These are phyloP conservation scores for Archips crataeganus DNA, from an alignment of 2,888 invertebrate genomes.

Conservation along the genomic window DNA sequence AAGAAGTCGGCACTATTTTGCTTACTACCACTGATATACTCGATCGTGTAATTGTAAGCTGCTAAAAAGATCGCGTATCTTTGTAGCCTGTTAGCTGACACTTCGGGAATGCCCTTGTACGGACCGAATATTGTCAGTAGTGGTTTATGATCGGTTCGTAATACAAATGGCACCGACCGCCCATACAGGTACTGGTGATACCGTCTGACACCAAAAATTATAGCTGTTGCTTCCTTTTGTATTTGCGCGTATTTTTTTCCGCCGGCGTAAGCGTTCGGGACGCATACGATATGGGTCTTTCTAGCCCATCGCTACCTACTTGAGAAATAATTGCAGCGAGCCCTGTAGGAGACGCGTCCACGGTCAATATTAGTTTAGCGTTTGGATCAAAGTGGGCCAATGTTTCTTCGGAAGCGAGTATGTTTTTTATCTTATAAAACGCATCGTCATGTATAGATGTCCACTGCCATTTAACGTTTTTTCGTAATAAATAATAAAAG, in stretches of 20 bases:
- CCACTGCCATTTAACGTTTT: slow-evolving; percentile 43
- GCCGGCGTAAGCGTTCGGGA: neutral
- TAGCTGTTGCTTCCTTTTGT: slow-evolving; percentile 1
- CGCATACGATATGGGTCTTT: slow-evolving; percentile 11
- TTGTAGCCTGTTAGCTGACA: slow-evolving; percentile 28
- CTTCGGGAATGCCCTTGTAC: slow-evolving; percentile 37
- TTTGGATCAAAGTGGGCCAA: slow-evolving; percentile 24
- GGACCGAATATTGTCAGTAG: slow-evolving; percentile 9
- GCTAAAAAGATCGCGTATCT: slow-evolving; percentile 37
- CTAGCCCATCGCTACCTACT: slow-evolving; percentile 30
- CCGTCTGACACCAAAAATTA: neutral
- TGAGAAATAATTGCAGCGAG: slow-evolving; percentile 42
- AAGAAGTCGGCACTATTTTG: slow-evolving; percentile 44
- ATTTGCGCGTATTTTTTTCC: slow-evolving; percentile 9
- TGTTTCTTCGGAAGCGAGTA: slow-evolving; percentile 26
- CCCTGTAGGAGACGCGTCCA: slow-evolving; percentile 24
- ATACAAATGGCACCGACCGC: neutral
- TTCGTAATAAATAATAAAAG: slow-evolving; percentile 42
- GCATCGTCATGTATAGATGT: slow-evolving; percentile 20
- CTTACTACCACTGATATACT: slow-evolving; percentile 41
- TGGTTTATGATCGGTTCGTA: slow-evolving; percentile 6
- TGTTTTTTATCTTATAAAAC: slow-evolving; percentile 37
- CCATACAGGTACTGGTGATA: slow-evolving; percentile 6
- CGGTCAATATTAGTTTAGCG: slow-evolving; percentile 34
- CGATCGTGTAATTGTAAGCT: slow-evolving; percentile 38